Conservation (phyloP, 1,140 invertebrate species). For the Diploscapter pachys region DNA sequence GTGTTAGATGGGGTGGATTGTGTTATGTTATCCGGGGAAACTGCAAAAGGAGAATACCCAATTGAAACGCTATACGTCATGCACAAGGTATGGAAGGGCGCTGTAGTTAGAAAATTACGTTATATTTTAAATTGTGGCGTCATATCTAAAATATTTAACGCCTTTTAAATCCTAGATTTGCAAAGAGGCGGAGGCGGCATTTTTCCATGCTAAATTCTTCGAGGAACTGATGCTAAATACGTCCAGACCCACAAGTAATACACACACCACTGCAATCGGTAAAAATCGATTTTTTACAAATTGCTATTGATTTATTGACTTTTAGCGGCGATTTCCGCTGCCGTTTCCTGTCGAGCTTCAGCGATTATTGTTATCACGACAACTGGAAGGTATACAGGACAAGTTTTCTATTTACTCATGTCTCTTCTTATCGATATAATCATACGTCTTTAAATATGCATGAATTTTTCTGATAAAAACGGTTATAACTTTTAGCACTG, state of each 20-base stretch:
- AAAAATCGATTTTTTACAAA: not conserved
- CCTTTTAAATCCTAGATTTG: constrained; percentile 69
- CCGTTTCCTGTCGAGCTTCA: constrained; percentile 81
- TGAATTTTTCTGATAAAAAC: too few relatives aligned
- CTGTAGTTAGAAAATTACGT: constrained; percentile 2
- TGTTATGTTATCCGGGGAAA: constrained; percentile 68
- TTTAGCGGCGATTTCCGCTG: constrained; percentile 88
- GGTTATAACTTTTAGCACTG: constrained; percentile 54
- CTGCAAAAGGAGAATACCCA: constrained; percentile 67
- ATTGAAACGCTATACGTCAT: constrained; percentile 64
- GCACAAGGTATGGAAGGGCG: constrained; percentile 53
- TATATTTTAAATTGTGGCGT: not conserved
- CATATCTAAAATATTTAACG: too few relatives aligned
- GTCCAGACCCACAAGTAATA: constrained; percentile 76
- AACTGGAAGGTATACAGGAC: constrained; percentile 69
- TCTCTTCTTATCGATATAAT: too few relatives aligned
- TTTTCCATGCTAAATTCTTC: constrained; percentile 90
- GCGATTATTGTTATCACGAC: constrained; percentile 90
- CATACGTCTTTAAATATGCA: too few relatives aligned
- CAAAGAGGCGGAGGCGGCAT: constrained; percentile 92
- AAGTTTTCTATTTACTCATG: too few relatives aligned
- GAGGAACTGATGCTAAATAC: constrained; percentile 75
- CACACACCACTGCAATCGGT: constrained; percentile 71
- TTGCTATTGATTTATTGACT: not conserved
- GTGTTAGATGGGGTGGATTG: constrained; percentile 71